Percentiles rank a stretch among this genome's conserved stretches.
Evolutionary conservation across 2,113 vertebrate genomes (phyloP).

Genomic region (Oryzias melastigma): DNA sequence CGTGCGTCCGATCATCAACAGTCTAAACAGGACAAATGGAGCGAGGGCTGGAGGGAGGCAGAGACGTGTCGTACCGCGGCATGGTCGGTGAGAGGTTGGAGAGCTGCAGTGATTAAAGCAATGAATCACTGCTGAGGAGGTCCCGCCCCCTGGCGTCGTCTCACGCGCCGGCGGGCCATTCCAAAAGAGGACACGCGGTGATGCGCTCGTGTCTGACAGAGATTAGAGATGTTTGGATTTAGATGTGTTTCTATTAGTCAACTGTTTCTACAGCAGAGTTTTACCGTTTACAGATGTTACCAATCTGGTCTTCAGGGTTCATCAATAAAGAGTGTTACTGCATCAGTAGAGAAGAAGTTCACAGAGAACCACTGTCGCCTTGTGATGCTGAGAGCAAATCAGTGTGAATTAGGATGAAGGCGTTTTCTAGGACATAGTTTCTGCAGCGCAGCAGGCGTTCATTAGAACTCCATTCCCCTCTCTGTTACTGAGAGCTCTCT

Average conservation of each 20-base stretch:
- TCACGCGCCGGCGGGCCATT: conserved; percentile 24
- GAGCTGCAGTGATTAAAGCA: conserved; percentile 68
- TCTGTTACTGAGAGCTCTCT: no score
- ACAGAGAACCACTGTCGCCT: conserved; percentile 18
- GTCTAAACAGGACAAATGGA: conserved; percentile 66
- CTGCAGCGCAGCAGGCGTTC: no score
- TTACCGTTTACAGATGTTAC: conserved; percentile 22
- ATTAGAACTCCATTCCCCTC: no score
- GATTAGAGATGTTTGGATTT: conserved; percentile 19
- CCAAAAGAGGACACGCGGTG: neutral
- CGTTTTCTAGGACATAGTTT: no score
- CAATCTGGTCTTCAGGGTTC: conserved; percentile 39
- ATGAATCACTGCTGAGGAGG: conserved; percentile 64
- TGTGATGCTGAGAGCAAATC: conserved; percentile 19
- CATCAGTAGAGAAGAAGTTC: conserved; percentile 11
- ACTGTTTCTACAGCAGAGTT: conserved; percentile 9
- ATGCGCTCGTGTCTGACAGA: conserved; percentile 2
- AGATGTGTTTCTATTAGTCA: conserved; percentile 20
- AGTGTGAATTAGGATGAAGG: no score
- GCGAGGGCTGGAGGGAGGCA: conserved; percentile 42
- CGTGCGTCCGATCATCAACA: conserved; percentile 34
- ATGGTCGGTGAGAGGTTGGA: conserved; percentile 50
- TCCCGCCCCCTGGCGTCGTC: conserved; percentile 46
- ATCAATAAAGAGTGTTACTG: conserved; percentile 14
- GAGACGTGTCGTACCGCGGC: conserved; percentile 55